These are phyloP conservation scores for Macroglossus sobrinus DNA, from an alignment of 2,113 vertebrate genomes.

Conservation along the genomic window DNA sequence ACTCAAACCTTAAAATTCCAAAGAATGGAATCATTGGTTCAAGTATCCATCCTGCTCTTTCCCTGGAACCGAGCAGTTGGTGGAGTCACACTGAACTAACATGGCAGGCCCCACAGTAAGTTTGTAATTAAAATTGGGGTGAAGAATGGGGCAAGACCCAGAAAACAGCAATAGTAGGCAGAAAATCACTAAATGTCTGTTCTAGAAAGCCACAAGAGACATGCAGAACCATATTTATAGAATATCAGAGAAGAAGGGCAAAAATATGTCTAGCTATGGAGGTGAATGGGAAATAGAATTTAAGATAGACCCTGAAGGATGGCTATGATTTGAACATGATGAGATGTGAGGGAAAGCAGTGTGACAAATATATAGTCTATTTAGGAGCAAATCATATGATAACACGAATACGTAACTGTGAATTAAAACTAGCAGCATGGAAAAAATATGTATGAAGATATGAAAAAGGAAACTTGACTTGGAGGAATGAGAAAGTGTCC, in stretches of 20 bases:
- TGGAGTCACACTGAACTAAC: not conserved
- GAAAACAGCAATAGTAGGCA: not conserved
- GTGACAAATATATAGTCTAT: not conserved
- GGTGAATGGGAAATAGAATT: not conserved
- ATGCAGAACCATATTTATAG: not conserved
- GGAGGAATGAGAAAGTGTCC: not conserved
- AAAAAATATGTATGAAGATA: not conserved
- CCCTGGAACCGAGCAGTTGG: not conserved
- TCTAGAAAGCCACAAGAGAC: not conserved
- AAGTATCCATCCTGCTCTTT: not conserved
- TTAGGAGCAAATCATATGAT: not conserved
- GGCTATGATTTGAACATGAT: not conserved
- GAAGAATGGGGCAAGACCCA: not conserved
- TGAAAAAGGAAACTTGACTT: not conserved
- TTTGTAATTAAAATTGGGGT: not conserved
- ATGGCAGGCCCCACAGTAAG: not conserved
- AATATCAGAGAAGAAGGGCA: not conserved
- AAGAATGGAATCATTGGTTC: not conserved
- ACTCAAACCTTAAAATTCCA: not conserved
- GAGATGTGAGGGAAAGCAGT: not conserved
- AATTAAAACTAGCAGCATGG: not conserved
- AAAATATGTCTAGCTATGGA: not conserved
- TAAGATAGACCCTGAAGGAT: not conserved
- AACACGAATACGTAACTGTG: not conserved
- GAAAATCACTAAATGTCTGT: not conserved